Percentiles rank a stretch among this genome's conserved stretches.
These are phyloP conservation scores for Cantharis flavilabris DNA, from an alignment of 2,888 invertebrate species.

Conservation along the genomic window DNA sequence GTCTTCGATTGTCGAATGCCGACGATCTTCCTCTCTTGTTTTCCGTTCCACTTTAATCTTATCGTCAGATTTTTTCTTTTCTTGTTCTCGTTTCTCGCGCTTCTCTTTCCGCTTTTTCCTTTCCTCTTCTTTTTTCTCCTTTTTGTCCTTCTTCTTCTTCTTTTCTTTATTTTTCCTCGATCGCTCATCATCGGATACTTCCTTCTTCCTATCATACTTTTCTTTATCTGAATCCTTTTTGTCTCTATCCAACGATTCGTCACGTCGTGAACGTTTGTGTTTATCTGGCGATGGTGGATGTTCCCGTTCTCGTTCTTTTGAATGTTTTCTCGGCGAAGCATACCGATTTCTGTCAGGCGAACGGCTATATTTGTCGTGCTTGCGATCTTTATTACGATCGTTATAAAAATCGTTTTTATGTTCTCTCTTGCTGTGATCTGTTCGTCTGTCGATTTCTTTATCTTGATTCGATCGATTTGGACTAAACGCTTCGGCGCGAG, in stretches of 20 bases:
- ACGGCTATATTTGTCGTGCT: slow-evolving; percentile 41
- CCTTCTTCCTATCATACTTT: slow-evolving; percentile 17
- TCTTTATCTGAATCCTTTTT: slow-evolving; percentile 35
- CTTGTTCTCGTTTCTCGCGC: slow-evolving; percentile 49
- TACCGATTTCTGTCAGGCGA: slow-evolving; percentile 26
- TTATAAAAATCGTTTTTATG: slow-evolving; percentile 32
- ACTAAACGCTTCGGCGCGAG: slow-evolving; percentile 19
- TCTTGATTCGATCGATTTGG: slow-evolving; percentile 37
- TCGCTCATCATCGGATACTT: slow-evolving; percentile 50
- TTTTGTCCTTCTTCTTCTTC: slow-evolving; percentile 61
- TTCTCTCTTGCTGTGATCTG: slow-evolving; percentile 11
- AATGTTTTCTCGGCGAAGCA: slow-evolving; percentile 26
- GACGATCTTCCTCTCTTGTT: slow-evolving; percentile 40
- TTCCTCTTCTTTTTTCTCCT: slow-evolving; percentile 56
- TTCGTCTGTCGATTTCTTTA: slow-evolving; percentile 32
- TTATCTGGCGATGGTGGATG: slow-evolving; percentile 41
- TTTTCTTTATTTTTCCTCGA: slow-evolving; percentile 56
- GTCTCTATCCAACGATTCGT: slow-evolving; percentile 47
- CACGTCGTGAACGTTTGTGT: slow-evolving; percentile 47
- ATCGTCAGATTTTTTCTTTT: slow-evolving; percentile 46
- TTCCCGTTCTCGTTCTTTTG: slow-evolving; percentile 36
- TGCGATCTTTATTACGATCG: slow-evolving; percentile 46
- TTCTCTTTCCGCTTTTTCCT: slow-evolving; percentile 48
- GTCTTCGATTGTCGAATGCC: slow-evolving; percentile 24
- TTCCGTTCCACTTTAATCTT: slow-evolving; percentile 46